Percentiles rank a stretch among this genome's conserved stretches.
These are phyloP conservation scores for Rhabdornis inornatus DNA, from an alignment of 2,113 vertebrate genomes.

Conservation along the genomic window DNA sequence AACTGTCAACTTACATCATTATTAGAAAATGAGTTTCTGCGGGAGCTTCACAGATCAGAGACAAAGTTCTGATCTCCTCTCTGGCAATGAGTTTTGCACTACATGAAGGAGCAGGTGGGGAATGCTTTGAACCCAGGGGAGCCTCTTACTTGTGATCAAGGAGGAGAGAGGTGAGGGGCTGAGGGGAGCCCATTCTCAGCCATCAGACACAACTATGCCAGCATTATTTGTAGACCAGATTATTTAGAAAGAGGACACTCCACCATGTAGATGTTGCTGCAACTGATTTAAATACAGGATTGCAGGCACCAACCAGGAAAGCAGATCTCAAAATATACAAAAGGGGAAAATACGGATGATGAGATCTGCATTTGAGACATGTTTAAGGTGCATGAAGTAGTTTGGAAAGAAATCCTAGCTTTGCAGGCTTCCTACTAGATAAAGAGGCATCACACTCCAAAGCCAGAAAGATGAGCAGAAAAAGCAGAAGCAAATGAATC, in stretches of 20 bases:
- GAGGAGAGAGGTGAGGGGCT: background rate
- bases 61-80: background rate
- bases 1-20: background rate
- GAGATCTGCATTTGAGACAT: background rate
- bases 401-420: background rate
- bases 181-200: background rate
- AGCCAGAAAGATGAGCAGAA: background rate
- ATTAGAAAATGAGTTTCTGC: background rate
- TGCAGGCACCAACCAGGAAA: background rate
- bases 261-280: background rate
- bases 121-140: background rate
- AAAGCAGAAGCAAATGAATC: background rate
- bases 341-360: background rate
- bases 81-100: background rate
- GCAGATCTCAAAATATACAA: background rate
- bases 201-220: background rate
- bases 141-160: background rate
- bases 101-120: background rate
- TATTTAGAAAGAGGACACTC: background rate
- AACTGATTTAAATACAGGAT: background rate
- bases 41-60: background rate
- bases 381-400: background rate
- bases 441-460: background rate
- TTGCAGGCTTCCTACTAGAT: background rate
- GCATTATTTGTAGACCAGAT: background rate